Percentiles rank a stretch among this genome's conserved stretches.
phyloP scores from a whole-genome alignment of 2,888 invertebrate genomes.

The Drosophila neutralis region DNA sequence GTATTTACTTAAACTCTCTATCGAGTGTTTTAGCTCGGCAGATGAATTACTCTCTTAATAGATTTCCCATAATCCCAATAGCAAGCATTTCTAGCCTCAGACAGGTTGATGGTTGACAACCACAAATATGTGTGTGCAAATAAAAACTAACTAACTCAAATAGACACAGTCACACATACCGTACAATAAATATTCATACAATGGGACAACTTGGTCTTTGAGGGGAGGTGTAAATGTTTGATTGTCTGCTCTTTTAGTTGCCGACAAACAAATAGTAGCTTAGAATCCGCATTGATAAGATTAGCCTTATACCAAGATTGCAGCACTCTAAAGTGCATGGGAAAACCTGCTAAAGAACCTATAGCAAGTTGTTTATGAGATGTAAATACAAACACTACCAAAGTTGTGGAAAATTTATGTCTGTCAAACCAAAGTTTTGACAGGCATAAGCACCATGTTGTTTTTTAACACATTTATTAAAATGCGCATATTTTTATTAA shows the following conservation, averaged over 20 bases:
- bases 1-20: constrained; percentile 10
- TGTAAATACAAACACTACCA: background rate
- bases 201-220: constrained; percentile 53
- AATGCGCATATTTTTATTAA: background rate
- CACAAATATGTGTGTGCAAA: constrained; percentile 10
- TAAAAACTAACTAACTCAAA: constrained; percentile 29
- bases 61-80: constrained; percentile 12
- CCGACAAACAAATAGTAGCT: constrained; percentile 53
- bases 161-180: background rate
- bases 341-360: background rate
- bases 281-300: constrained; percentile 42
- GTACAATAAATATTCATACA: constrained; percentile 9
- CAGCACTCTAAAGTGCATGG: constrained; percentile 1
- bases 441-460: background rate
- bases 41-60: constrained; percentile 50
- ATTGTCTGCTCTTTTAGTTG: constrained; percentile 20
- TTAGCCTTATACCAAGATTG: constrained; percentile 24
- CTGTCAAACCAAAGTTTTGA: background rate
- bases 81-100: constrained; percentile 12
- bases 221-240: constrained; percentile 40
- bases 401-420: constrained; percentile 10
- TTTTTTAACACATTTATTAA: background rate
- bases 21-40: constrained; percentile 18
- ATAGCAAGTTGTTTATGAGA: background rate
- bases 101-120: background rate